Evolutionary conservation across 1,140 invertebrate genomes (phyloP).

Genomic region (honey bee (Apis mellifera)): DNA sequence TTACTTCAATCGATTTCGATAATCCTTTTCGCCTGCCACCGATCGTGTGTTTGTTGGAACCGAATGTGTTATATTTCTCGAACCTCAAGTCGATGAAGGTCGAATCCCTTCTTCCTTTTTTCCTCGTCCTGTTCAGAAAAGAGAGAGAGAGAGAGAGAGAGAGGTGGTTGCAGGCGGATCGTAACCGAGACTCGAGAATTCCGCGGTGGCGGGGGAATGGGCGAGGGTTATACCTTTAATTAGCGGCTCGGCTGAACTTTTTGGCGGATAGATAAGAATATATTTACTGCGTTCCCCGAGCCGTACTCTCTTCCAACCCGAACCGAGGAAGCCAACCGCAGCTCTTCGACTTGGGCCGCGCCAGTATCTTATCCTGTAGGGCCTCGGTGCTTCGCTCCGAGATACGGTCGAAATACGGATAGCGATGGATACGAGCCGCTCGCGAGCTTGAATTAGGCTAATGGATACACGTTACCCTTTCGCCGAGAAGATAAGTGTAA

Average conservation of each 20-base stretch:
- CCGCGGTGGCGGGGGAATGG: slow-evolving; percentile 19
- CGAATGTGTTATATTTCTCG: slow-evolving; percentile 27
- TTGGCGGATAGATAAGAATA: slow-evolving; percentile 74
- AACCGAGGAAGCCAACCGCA: slow-evolving; percentile 59
- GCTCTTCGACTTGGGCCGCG: slow-evolving; percentile 56
- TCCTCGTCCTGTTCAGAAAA: too few relatives aligned
- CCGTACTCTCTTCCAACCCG: slow-evolving; percentile 25
- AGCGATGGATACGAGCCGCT: slow-evolving; percentile 63
- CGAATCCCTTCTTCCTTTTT: background rate
- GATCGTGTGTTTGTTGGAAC: slow-evolving; percentile 9
- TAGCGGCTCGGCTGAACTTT: slow-evolving; percentile 71
- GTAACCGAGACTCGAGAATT: background rate
- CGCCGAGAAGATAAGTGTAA: background rate
- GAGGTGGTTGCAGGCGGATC: background rate
- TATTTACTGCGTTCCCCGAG: slow-evolving; percentile 67
- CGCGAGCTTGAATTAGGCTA: slow-evolving; percentile 38
- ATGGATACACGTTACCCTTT: background rate
- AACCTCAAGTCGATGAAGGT: slow-evolving; percentile 4
- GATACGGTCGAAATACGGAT: slow-evolving; percentile 59
- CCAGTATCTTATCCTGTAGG: slow-evolving; percentile 67
- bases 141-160: too few relatives aligned
- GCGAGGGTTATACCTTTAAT: slow-evolving; percentile 71
- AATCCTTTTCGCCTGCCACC: slow-evolving; percentile 32
- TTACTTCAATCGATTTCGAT: background rate
- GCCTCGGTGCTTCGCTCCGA: slow-evolving; percentile 28